Evolutionary conservation across 2,888 invertebrate species (phyloP).

Genomic region (Galerucella nymphaeae): DNA sequence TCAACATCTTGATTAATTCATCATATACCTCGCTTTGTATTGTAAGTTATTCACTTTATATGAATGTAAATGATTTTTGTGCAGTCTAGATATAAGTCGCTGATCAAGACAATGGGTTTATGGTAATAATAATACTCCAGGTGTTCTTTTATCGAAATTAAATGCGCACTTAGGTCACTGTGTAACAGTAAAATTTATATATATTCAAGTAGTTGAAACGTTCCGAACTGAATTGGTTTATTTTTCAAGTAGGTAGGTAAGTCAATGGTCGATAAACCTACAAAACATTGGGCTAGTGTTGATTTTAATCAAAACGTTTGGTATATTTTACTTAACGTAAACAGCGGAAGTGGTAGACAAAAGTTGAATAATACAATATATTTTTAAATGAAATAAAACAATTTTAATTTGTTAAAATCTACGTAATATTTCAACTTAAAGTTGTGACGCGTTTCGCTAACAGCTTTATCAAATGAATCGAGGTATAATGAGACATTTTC

Average conservation of each 20-base stretch:
- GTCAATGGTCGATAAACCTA: constrained; percentile 17
- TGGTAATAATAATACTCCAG: constrained; percentile 23
- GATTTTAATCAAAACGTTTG: background rate
- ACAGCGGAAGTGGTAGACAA: background rate
- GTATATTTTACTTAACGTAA: background rate
- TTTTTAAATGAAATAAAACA: too few species aligned
- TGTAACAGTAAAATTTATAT: constrained; percentile 30
- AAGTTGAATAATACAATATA: too few species aligned
- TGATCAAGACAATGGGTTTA: constrained; percentile 19
- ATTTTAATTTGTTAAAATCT: too few species aligned
- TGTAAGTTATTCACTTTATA: background rate
- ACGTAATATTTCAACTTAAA: too few species aligned
- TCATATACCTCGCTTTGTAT: background rate
- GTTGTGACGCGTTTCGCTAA: too few species aligned
- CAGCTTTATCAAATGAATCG: too few species aligned
- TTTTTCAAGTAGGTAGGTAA: constrained; percentile 5
- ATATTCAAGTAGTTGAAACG: background rate
- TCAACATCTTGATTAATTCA: background rate
- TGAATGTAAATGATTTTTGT: constrained; percentile 1
- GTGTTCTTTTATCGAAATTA: constrained; percentile 32
- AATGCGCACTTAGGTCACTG: constrained; percentile 38
- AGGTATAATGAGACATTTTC: too few species aligned
- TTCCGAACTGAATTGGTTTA: constrained; percentile 3
- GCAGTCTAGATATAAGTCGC: background rate
- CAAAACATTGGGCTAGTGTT: background rate